These are phyloP conservation scores for Struthio camelus DNA, from an alignment of 2,113 vertebrate genomes.

Conservation along the genomic window DNA sequence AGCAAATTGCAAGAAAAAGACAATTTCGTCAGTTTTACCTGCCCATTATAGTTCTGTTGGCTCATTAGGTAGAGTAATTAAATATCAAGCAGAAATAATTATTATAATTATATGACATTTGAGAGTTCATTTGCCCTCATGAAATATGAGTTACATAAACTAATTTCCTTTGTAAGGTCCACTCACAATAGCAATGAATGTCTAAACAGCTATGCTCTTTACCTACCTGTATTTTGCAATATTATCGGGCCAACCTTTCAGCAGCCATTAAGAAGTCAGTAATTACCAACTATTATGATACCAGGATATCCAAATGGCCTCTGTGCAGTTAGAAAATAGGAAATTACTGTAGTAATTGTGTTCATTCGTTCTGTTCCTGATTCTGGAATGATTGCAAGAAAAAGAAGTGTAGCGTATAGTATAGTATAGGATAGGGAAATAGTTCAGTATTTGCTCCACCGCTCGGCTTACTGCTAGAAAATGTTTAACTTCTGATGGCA, in stretches of 20 bases:
- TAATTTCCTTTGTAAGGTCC: conserved; percentile 25
- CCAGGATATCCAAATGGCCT: conserved; percentile 19
- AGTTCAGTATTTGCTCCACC: background rate
- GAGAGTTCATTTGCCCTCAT: conserved; percentile 51
- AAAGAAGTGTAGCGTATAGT: background rate
- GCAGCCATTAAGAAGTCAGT: conserved; percentile 33
- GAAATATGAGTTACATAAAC: conserved; percentile 51
- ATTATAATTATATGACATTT: conserved; percentile 58
- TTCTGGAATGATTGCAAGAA: background rate
- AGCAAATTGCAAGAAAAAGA: background rate
- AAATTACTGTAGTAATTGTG: conserved; percentile 41
- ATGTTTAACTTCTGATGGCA: background rate
- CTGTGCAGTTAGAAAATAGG: conserved; percentile 1
- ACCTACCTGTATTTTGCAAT: conserved; percentile 37
- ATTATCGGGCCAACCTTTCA: conserved; percentile 8
- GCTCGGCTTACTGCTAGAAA: background rate
- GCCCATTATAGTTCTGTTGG: conserved; percentile 9
- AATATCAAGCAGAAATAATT: conserved; percentile 67
- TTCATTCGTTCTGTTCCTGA: background rate
- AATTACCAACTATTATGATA: conserved; percentile 41
- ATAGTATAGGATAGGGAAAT: background rate
- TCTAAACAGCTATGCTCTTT: conserved; percentile 30
- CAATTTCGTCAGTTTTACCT: conserved; percentile 45
- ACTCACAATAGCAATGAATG: background rate
- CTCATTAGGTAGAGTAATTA: conserved; percentile 66